phyloP scores from a whole-genome alignment of 2,888 invertebrate genomes.

The Macrophya alboannulata region DNA sequence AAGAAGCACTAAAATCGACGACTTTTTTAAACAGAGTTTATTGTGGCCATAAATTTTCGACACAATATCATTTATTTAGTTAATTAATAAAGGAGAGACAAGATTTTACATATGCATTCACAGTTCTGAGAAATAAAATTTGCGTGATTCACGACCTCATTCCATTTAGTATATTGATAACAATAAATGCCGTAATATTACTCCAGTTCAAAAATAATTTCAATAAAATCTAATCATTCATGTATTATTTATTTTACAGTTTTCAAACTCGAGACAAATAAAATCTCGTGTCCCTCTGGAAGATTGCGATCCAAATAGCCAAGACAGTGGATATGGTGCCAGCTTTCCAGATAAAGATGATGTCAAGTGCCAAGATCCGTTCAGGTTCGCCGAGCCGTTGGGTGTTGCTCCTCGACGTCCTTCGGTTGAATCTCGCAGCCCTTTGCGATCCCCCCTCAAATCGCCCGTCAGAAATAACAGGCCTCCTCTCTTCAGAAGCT shows the following conservation, averaged over 20 bases:
- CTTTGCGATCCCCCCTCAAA: constrained; percentile 61
- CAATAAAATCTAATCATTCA: background rate
- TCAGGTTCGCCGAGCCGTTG: constrained; percentile 79
- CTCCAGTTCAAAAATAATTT: background rate
- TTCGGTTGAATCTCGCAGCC: constrained; percentile 71
- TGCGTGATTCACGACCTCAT: background rate
- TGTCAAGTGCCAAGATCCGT: constrained; percentile 65
- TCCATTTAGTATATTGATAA: background rate
- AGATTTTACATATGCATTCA: background rate
- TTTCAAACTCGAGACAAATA: constrained; percentile 38
- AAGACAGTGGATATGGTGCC: constrained; percentile 83
- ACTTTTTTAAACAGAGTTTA: background rate
- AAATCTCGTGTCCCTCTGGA: constrained; percentile 79
- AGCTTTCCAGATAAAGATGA: constrained; percentile 74
- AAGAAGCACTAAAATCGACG: background rate
- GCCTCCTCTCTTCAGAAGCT: constrained; percentile 79
- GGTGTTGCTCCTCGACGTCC: constrained; percentile 77
- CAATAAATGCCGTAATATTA: background rate
- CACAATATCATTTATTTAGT: background rate
- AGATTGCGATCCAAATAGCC: constrained; percentile 82
- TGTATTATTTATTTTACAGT: constrained; percentile 52
- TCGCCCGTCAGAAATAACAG: constrained; percentile 50
- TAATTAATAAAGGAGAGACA: background rate
- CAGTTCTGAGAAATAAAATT: background rate
- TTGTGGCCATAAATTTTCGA: background rate